phyloP scores from a whole-genome alignment of 1,140 invertebrate genomes.

The Chymomyza costata region DNA sequence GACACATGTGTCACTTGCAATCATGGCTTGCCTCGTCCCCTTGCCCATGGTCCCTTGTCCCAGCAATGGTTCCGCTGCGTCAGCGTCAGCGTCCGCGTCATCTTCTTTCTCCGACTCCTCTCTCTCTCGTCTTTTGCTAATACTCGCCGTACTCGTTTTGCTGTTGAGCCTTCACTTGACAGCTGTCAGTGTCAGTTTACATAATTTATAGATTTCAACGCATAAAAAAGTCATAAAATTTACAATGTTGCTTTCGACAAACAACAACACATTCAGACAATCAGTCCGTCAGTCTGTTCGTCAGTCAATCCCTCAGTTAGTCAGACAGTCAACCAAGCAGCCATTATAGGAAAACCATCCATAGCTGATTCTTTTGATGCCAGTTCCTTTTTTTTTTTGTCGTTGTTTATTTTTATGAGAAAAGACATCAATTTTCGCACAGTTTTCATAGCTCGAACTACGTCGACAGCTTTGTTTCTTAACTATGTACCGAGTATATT shows the following conservation, averaged over 20 bases:
- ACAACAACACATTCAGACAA: slow-evolving; percentile 45
- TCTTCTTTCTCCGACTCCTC: not conserved
- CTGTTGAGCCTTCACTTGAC: slow-evolving; percentile 58
- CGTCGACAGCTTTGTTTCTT: too few species aligned
- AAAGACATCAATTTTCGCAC: slow-evolving; percentile 69
- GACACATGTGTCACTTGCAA: slow-evolving; percentile 70
- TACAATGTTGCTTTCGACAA: slow-evolving; percentile 71
- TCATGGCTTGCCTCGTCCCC: too few species aligned
- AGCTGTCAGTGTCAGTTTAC: slow-evolving; percentile 72
- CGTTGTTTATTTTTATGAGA: slow-evolving; percentile 71
- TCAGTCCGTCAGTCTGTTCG: slow-evolving; percentile 21
- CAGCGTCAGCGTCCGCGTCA: slow-evolving; percentile 4
- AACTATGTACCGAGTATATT: too few species aligned
- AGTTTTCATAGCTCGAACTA: slow-evolving; percentile 36
- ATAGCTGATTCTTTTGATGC: slow-evolving; percentile 41
- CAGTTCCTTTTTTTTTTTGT: too few species aligned
- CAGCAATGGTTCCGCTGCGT: slow-evolving; percentile 42
- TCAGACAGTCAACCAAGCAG: too few species aligned
- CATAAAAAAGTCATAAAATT: slow-evolving; percentile 73
- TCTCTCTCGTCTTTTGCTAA: too few species aligned
- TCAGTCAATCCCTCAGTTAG: too few species aligned
- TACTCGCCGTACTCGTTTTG: too few species aligned
- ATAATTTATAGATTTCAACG: slow-evolving; percentile 72
- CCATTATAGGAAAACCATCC: too few species aligned
- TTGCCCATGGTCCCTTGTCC: too few species aligned